Base-by-base conservation (phyloP, 2,113 vertebrate species). In the Chaetops frenatus region DNA sequence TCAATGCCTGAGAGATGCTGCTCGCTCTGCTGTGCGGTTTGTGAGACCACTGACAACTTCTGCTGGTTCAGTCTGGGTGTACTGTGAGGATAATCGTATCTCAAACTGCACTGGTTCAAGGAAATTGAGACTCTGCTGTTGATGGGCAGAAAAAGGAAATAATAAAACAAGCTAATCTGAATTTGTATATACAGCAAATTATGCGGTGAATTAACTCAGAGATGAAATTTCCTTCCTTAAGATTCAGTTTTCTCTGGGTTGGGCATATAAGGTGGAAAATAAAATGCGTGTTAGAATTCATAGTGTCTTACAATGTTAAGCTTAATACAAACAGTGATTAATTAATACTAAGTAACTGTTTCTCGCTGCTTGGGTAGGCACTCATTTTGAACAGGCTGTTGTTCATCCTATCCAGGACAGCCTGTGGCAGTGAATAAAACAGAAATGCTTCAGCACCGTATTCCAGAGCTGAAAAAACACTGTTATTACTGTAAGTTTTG, bases 261-360 rank as follows among this genome's bases (percentile, higher is more conserved):
- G 10, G 29, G n/a, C 27, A 25, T 53, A 50, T 20, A 50, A 73
- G 27, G 28, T 70, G 22, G 21, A 66, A 88, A 86, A 77, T 53
- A 65, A 92, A 82, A 88, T 70, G 20, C 7, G 29, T 44, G 17
- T 82, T 91, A 56, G 44, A 87, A 77, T 72, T 95, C 50, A 24
- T 74, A 61, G 11, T 11, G 1, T n/a, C 36, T 85, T 61, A 56
- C 23, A 6, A 81, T 85, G 62, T 60, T 78, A 70, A 80, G 36
- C 28, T 45, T 54, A 66, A 61, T 65, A 48, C 29, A 91, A 76
- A 62, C 27, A 65, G 44, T 72, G 82, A 71, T 81, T 92, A 79
- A 64, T 78, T 90, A 83, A 36, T 84, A 29, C 44, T 61, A 57
- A 84, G 20, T 81, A 61, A 48, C 60, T 90, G 17, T 89, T 94